These are phyloP conservation scores for Meiosimyza platycephala DNA, from an alignment of 2,888 invertebrate species.

Conservation along the genomic window DNA sequence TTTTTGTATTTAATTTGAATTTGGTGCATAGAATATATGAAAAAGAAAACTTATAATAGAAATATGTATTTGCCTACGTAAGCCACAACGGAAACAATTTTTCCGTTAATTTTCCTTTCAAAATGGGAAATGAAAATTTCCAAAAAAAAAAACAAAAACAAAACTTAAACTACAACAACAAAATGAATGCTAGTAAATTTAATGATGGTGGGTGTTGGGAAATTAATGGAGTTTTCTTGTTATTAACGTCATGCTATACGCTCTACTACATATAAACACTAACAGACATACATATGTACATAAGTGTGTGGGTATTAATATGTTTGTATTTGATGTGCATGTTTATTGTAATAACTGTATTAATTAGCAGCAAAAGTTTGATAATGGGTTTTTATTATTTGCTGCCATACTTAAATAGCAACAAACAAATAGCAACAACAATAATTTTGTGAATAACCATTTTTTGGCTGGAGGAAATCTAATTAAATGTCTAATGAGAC, in stretches of 20 bases:
- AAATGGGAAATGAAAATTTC: conserved; percentile 24
- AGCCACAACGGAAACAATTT: conserved; percentile 25
- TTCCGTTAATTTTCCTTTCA: conserved; percentile 8
- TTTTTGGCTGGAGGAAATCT: conserved; percentile 34
- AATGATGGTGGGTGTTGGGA: conserved; percentile 44
- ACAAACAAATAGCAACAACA: neutral
- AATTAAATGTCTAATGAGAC: conserved; percentile 43
- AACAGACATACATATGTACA: conserved; percentile 1
- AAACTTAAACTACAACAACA: conserved; percentile 4
- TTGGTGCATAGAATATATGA: too few species aligned
- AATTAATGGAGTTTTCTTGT: conserved; percentile 46
- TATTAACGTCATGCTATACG: conserved; percentile 40
- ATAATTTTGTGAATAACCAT: neutral
- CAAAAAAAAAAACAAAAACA: conserved; percentile 7
- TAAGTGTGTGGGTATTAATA: neutral
- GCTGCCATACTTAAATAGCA: neutral
- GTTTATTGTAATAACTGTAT: conserved; percentile 44
- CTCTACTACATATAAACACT: neutral
- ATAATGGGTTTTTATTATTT: conserved; percentile 22
- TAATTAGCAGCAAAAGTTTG: conserved; percentile 39
- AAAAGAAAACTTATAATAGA: neutral
- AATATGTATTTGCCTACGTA: conserved; percentile 12
- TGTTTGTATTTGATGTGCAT: conserved; percentile 2
- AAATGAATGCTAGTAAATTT: conserved; percentile 18
- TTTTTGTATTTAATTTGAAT: too few species aligned